Percentiles rank a stretch among this genome's conserved stretches.
phyloP scores from a whole-genome alignment of 2,888 invertebrate species.

The Rhagophthalmus giganteus region DNA sequence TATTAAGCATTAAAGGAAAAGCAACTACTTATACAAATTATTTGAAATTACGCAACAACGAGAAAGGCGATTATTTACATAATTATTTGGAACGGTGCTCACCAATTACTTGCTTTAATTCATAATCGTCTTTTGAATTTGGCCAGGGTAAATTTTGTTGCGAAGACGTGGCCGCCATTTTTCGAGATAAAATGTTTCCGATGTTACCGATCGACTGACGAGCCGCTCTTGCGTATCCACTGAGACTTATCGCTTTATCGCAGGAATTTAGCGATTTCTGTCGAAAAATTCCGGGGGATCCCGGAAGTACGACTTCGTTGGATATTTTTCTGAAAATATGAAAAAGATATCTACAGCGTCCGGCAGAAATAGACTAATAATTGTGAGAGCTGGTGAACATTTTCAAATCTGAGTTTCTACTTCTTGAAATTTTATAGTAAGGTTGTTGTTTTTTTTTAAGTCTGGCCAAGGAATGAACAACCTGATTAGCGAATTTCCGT shows the following conservation, averaged over 20 bases:
- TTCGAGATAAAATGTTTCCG: constrained; percentile 62
- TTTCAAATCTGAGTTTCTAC: too few species aligned
- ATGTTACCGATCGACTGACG: constrained; percentile 56
- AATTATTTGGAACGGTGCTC: constrained; percentile 52
- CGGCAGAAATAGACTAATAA: too few species aligned
- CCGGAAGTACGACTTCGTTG: constrained; percentile 63
- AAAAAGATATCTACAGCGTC: too few species aligned
- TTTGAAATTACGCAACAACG: constrained; percentile 2
- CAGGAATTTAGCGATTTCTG: constrained; percentile 56
- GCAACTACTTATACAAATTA: constrained; percentile 3
- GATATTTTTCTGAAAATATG: constrained; percentile 62
- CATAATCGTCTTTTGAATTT: constrained; percentile 89
- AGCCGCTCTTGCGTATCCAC: constrained; percentile 53
- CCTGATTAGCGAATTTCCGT: too few species aligned
- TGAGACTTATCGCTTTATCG: constrained; percentile 53
- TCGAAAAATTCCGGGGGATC: constrained; percentile 64
- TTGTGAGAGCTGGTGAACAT: too few species aligned
- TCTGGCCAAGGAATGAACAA: too few species aligned
- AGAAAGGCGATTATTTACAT: neutral
- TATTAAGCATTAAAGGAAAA: too few species aligned
- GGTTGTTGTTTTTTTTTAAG: too few species aligned
- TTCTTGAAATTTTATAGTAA: too few species aligned
- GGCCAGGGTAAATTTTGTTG: constrained; percentile 71
- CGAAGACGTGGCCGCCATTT: constrained; percentile 63
- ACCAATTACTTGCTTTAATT: constrained; percentile 92